Conservation (phyloP, 2,888 invertebrate genomes). For the Chloroclysta siterata region DNA sequence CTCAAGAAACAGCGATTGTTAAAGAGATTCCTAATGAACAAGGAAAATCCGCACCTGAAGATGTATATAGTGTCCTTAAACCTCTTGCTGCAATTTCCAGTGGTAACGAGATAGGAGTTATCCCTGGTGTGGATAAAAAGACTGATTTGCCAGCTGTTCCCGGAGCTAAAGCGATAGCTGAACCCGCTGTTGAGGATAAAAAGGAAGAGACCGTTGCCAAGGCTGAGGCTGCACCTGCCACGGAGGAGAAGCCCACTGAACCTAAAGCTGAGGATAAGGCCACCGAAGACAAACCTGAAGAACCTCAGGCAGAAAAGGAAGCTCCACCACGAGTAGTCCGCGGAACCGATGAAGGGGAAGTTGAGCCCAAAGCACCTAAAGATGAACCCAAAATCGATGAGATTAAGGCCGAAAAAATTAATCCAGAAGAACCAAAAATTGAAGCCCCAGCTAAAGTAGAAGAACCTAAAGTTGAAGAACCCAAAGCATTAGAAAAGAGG, state of each 20-base stretch:
- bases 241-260: slow-evolving; percentile 42
- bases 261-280: slow-evolving; percentile 21
- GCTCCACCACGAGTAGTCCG: slow-evolving; percentile 66
- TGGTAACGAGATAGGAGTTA: slow-evolving; percentile 15
- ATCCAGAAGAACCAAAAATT: slow-evolving; percentile 14
- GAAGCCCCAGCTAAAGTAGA: slow-evolving; percentile 14
- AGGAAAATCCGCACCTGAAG: slow-evolving; percentile 29
- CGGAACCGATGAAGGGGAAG: slow-evolving; percentile 63
- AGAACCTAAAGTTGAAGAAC: slow-evolving; percentile 38
- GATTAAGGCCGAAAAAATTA: slow-evolving; percentile 13
- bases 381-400: slow-evolving; percentile 43
- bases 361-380: slow-evolving; percentile 11
- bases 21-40: slow-evolving; percentile 37
- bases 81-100: slow-evolving; percentile 18
- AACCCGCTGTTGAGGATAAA: slow-evolving; percentile 45
- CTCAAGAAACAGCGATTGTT: slow-evolving; percentile 36
- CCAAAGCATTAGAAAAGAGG: slow-evolving; percentile 25
- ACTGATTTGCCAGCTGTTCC: slow-evolving; percentile 18
- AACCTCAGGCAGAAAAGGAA: slow-evolving; percentile 9
- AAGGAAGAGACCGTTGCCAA: slow-evolving; percentile 32
- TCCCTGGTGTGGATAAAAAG: slow-evolving; percentile 21
- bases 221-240: slow-evolving; percentile 11
- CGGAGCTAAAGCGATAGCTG: slow-evolving; percentile 8
- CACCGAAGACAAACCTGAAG: slow-evolving; percentile 48
- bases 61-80: slow-evolving; percentile 19